A percentile compares a stretch with the other conserved stretches of the same genome.
phyloP scores from a whole-genome alignment of 2,113 vertebrate species.

The Phyllostomus hastatus region DNA sequence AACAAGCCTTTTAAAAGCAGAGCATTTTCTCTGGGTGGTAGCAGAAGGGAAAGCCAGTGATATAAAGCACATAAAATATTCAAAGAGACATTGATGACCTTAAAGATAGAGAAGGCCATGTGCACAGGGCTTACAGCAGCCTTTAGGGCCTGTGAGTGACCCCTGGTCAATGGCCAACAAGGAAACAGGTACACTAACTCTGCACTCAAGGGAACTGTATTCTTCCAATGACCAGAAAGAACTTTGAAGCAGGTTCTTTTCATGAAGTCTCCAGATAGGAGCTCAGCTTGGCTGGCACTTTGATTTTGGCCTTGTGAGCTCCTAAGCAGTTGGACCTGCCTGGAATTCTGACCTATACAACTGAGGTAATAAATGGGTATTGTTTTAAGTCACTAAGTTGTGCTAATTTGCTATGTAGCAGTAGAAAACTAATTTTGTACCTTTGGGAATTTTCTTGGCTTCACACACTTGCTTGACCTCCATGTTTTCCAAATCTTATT shows the following conservation, averaged over 20 bases:
- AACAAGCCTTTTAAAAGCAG: background rate
- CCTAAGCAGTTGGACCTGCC: background rate
- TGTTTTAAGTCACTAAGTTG: background rate
- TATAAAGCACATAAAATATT: background rate
- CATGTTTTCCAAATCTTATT: background rate
- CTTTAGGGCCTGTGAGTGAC: background rate
- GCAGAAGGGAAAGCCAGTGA: background rate
- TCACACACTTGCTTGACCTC: background rate
- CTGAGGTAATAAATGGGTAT: background rate
- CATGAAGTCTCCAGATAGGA: background rate
- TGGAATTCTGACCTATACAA: background rate
- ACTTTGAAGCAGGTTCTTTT: background rate
- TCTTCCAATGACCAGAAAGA: background rate
- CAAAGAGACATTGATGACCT: background rate
- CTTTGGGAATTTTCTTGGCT: background rate
- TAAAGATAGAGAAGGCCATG: background rate
- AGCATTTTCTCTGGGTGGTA: background rate
- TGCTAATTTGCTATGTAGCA: background rate
- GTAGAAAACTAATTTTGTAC: background rate
- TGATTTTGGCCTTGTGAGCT: background rate
- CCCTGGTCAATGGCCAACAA: background rate
- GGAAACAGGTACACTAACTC: background rate
- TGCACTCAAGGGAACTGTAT: background rate
- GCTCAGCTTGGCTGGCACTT: background rate
- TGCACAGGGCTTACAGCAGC: background rate